phyloP scores from a whole-genome alignment of 2,888 invertebrate genomes.

The Helicoverpa assulta region DNA sequence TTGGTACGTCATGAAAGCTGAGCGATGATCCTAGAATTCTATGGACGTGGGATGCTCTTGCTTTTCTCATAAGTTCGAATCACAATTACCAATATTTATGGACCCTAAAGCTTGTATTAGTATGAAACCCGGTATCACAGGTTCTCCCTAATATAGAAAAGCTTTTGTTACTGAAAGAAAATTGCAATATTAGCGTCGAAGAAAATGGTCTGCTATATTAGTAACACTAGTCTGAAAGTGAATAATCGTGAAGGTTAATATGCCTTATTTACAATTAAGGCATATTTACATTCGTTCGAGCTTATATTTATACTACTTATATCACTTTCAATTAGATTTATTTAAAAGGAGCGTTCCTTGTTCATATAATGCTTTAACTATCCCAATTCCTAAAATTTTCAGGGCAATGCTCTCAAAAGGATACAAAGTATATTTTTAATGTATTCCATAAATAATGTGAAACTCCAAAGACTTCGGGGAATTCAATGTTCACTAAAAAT shows the following conservation, averaged over 20 bases:
- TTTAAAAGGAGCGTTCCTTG: too few relatives aligned
- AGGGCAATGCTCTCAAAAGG: neutral
- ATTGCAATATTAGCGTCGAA: conserved; percentile 6
- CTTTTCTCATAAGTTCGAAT: neutral
- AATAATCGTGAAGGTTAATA: too few relatives aligned
- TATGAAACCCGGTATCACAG: conserved; percentile 33
- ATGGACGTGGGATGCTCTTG: neutral
- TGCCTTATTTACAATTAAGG: too few relatives aligned
- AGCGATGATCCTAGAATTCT: neutral
- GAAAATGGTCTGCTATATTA: neutral
- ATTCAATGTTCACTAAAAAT: conserved; percentile 1
- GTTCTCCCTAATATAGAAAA: conserved; percentile 27
- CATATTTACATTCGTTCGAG: too few relatives aligned
- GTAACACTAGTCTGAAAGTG: too few relatives aligned
- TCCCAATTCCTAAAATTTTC: neutral
- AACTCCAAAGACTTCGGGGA: neutral
- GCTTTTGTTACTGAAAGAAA: conserved; percentile 27
- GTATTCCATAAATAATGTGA: neutral
- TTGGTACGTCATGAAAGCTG: neutral
- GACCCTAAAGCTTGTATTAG: conserved; percentile 16
- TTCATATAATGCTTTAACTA: too few relatives aligned
- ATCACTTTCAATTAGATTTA: too few relatives aligned
- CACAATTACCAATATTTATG: conserved; percentile 8
- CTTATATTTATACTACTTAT: too few relatives aligned
- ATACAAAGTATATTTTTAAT: too few relatives aligned